A percentile compares a stretch with the other conserved stretches of the same genome.
Conservation (phyloP, 2,113 vertebrate genomes). For the Corvus hawaiiensis region DNA sequence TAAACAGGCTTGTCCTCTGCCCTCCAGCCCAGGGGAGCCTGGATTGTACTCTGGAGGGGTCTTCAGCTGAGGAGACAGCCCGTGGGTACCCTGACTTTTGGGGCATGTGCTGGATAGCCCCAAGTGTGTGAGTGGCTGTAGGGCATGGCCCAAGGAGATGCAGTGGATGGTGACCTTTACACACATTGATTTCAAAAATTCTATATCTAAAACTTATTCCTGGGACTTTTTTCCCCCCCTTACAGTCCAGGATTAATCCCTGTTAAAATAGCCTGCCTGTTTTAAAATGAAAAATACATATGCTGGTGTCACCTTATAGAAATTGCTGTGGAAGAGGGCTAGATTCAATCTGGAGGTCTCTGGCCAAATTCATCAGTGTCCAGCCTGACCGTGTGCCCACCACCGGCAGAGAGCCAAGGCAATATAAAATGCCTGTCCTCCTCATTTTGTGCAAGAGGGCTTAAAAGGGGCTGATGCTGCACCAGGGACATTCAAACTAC, state of each 20-base stretch:
- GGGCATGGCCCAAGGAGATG: background rate
- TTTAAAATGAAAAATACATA: background rate
- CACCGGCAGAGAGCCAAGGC: background rate
- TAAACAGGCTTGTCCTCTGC: background rate
- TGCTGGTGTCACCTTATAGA: background rate
- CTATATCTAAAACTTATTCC: background rate
- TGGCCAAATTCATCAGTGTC: background rate
- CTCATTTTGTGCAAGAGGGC: background rate
- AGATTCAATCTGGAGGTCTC: background rate
- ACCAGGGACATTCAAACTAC: background rate
- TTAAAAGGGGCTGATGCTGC: background rate
- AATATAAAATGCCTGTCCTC: background rate
- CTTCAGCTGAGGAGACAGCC: background rate
- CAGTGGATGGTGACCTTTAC: background rate
- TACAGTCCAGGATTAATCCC: background rate
- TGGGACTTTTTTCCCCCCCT: background rate
- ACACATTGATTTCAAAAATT: background rate
- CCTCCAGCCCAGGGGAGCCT: background rate
- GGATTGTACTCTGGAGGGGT: background rate
- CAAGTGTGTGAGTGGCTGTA: background rate
- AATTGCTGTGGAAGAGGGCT: constrained; percentile 6
- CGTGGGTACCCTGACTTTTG: background rate
- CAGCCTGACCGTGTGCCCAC: background rate
- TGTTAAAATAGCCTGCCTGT: background rate
- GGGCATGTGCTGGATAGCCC: background rate